These are phyloP conservation scores for Dicentrarchus labrax DNA, from an alignment of 2,113 vertebrate species.

Conservation along the genomic window DNA sequence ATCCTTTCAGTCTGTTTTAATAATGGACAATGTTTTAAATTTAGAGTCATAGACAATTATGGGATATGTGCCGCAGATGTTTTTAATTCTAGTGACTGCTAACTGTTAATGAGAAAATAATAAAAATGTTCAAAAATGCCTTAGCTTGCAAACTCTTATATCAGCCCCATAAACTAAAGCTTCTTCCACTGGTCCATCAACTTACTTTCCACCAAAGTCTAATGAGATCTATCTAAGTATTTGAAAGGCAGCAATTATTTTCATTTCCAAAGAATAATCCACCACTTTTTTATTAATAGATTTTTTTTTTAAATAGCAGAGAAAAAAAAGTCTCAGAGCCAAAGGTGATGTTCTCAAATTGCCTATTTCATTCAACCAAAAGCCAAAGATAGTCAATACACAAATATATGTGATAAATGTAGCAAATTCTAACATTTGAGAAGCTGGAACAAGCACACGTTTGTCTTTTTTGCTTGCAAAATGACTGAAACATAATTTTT, in stretches of 20 bases:
- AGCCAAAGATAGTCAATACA: too few species aligned
- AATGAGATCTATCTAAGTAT: too few species aligned
- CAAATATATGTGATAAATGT: background rate
- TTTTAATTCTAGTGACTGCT: background rate
- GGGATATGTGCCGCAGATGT: too few species aligned
- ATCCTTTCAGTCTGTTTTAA: background rate
- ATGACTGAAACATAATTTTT: background rate
- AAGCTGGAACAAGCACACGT: background rate
- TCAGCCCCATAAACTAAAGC: background rate
- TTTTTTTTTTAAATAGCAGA: too few species aligned
- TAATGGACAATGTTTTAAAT: background rate
- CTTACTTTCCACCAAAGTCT: background rate
- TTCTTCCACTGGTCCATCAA: background rate
- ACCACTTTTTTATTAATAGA: too few species aligned
- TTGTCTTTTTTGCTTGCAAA: background rate
- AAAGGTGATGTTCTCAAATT: background rate
- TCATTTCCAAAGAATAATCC: too few species aligned
- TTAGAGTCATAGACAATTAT: too few species aligned
- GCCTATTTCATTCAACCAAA: background rate
- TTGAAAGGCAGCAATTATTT: too few species aligned
- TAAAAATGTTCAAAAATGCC: background rate
- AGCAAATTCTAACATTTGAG: background rate
- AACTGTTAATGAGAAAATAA: background rate
- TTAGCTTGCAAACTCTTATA: too few species aligned
- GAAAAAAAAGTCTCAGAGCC: too few species aligned